A percentile compares a stretch with the other conserved stretches of the same genome.
Conservation (phyloP, 2,888 invertebrate genomes). For the Lingula anatina region DNA sequence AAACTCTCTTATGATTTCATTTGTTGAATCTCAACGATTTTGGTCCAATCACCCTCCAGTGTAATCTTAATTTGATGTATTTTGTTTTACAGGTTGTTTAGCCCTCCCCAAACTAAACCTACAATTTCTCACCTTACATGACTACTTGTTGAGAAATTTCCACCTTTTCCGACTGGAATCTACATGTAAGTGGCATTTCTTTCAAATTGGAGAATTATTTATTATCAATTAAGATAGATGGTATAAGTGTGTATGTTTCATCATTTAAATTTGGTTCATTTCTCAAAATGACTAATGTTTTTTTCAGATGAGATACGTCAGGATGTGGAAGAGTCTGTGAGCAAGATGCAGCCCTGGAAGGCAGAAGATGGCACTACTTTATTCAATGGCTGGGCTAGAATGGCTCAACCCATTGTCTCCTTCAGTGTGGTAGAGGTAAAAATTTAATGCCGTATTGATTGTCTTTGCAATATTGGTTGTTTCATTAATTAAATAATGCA, state of each 20-base stretch:
- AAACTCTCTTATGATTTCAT: too few species aligned
- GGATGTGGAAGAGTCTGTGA: slow-evolving; percentile 95
- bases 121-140: slow-evolving; percentile 96
- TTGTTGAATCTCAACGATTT: too few species aligned
- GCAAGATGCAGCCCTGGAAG: slow-evolving; percentile 87
- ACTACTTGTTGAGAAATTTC: slow-evolving; percentile 94
- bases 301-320: slow-evolving; percentile 91
- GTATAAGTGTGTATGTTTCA: too few species aligned
- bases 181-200: slow-evolving; percentile 86
- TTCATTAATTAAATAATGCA: not conserved
- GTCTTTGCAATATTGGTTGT: not conserved
- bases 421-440: slow-evolving; percentile 94
- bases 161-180: slow-evolving; percentile 96
- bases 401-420: slow-evolving; percentile 90
- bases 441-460: too few species aligned
- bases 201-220: too few species aligned
- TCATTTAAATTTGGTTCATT: too few species aligned
- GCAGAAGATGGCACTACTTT: slow-evolving; percentile 68
- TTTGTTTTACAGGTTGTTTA: slow-evolving; percentile 55
- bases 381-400: slow-evolving; percentile 98
- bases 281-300: too few species aligned
- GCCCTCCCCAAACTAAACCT: slow-evolving; percentile 96
- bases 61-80: too few species aligned
- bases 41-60: too few species aligned
- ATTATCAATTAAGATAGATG: too few species aligned